These are phyloP conservation scores for Halictus ligatus DNA, from an alignment of 2,888 invertebrate species.

Conservation along the genomic window DNA sequence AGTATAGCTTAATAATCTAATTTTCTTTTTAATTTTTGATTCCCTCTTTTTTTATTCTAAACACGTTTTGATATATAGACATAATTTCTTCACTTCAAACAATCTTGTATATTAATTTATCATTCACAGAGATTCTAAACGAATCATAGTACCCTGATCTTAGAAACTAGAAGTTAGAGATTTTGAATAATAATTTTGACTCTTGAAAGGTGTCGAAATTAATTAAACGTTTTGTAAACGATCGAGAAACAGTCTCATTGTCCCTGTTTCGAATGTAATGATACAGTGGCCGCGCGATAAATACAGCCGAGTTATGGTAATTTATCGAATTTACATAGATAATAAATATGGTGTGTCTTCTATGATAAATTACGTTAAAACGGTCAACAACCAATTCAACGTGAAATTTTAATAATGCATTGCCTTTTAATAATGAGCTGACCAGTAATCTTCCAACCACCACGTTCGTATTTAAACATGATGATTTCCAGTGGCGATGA, in stretches of 20 bases:
- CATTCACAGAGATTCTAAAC: background rate
- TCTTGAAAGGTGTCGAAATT: background rate
- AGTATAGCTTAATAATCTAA: too few relatives aligned
- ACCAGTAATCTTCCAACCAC: slow-evolving; percentile 5
- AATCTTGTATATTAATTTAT: too few relatives aligned
- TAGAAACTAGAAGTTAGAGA: background rate
- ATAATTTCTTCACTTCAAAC: too few relatives aligned
- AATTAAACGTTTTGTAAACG: background rate
- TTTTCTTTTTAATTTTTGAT: too few relatives aligned
- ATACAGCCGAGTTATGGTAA: background rate
- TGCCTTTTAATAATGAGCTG: slow-evolving; percentile 18
- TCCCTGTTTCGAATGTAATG: background rate
- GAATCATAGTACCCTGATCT: too few relatives aligned
- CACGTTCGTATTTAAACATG: slow-evolving; percentile 7
- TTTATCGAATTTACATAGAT: background rate
- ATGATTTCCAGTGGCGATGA: slow-evolving; percentile 9
- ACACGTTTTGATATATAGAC: too few relatives aligned
- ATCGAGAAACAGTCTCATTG: background rate
- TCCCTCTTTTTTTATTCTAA: too few relatives aligned
- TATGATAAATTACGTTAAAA: slow-evolving; percentile 12
- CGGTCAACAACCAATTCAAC: background rate
- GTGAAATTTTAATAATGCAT: slow-evolving; percentile 21
- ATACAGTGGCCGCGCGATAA: background rate
- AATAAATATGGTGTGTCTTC: slow-evolving; percentile 7
- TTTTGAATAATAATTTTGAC: background rate